phyloP scores from a whole-genome alignment of 2,113 vertebrate genomes.

The Lepidothrix coronata region DNA sequence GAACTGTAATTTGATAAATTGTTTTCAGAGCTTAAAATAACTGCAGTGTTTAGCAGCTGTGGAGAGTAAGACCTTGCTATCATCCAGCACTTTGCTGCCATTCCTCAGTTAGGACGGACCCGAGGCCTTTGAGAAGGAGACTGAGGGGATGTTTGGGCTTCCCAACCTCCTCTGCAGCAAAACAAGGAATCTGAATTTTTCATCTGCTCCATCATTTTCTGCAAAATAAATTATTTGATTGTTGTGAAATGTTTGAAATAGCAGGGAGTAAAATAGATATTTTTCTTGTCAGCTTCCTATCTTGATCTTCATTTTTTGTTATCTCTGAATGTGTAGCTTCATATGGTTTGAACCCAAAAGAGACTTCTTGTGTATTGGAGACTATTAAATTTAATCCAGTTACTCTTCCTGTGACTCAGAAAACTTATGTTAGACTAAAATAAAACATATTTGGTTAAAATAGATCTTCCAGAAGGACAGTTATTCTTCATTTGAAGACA shows the following conservation, averaged over 20 bases:
- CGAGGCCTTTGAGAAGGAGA: background rate
- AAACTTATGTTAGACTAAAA: conserved; percentile 22
- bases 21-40: conserved; percentile 21
- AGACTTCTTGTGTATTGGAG: background rate
- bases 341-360: background rate
- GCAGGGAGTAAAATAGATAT: background rate
- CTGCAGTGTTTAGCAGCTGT: background rate
- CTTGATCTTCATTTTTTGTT: background rate
- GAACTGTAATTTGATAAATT: conserved; percentile 35
- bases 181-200: background rate
- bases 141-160: background rate
- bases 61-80: background rate
- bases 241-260: background rate
- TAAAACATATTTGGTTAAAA: background rate
- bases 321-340: background rate
- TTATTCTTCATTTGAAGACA: background rate
- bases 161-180: background rate
- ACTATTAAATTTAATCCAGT: conserved; percentile 7
- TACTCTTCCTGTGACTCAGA: background rate
- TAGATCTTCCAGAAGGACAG: background rate
- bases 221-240: background rate
- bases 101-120: background rate
- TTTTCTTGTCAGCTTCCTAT: background rate
- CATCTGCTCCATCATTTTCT: background rate
- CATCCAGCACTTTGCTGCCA: background rate